A percentile compares a stretch with the other conserved stretches of the same genome.
These are phyloP conservation scores for Piezodorus guildinii DNA, from an alignment of 1,140 invertebrate genomes.

Conservation along the genomic window DNA sequence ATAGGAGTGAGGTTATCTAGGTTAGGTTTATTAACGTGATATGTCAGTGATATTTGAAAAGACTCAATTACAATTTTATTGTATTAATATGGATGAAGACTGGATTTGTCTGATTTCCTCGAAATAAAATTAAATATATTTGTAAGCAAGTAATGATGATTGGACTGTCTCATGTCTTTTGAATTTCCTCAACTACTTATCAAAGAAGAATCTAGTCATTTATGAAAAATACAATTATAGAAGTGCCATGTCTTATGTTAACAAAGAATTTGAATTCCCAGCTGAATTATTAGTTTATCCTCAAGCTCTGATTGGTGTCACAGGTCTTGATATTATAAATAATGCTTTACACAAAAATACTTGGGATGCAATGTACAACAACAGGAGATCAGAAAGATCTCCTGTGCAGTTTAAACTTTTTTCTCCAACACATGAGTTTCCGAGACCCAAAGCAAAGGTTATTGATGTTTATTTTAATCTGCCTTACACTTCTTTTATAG, in stretches of 20 bases:
- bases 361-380: conserved; percentile 83
- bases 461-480: neutral
- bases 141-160: no score
- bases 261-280: conserved; percentile 47
- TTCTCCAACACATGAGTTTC: conserved; percentile 69
- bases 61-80: no score
- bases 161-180: no score
- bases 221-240: neutral
- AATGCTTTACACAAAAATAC: conserved; percentile 80
- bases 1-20: no score
- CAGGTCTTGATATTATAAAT: conserved; percentile 69
- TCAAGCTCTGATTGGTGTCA: conserved; percentile 69
- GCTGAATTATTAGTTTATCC: conserved; percentile 65
- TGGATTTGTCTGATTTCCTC: no score
- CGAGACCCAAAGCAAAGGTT: conserved; percentile 76
- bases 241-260: conserved; percentile 12
- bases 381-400: conserved; percentile 64
- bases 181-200: neutral
- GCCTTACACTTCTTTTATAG: neutral
- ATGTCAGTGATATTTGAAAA: no score
- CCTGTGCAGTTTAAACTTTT: conserved; percentile 75
- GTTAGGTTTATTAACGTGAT: no score
- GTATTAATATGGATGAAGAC: no score
- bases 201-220: conserved; percentile 8
- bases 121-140: no score